These are phyloP conservation scores for Drosophila nigricruria DNA, from an alignment of 2,888 invertebrate species.

Conservation along the genomic window DNA sequence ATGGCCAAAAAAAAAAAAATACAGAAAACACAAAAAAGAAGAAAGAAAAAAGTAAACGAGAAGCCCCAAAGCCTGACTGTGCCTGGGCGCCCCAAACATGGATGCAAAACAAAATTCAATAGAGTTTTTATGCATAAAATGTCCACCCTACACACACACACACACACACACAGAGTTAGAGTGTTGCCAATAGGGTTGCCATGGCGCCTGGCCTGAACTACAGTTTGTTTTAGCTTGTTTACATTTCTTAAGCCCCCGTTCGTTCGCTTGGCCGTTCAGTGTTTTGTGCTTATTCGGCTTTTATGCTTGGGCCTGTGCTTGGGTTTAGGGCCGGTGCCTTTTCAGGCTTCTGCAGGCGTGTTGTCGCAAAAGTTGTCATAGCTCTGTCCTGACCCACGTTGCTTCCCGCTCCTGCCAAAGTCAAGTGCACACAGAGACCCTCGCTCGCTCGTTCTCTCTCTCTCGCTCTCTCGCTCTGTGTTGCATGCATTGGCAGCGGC, in stretches of 20 bases:
- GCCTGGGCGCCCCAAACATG: constrained; percentile 19
- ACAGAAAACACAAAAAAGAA: neutral
- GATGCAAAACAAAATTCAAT: constrained; percentile 51
- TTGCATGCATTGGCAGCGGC: constrained; percentile 57
- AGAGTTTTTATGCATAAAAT: constrained; percentile 54
- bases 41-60: constrained; percentile 14
- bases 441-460: neutral
- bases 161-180: constrained; percentile 5
- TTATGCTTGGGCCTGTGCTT: constrained; percentile 56
- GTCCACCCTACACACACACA: constrained; percentile 31
- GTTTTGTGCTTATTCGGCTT: constrained; percentile 56
- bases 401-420: constrained; percentile 53
- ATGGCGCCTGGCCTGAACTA: constrained; percentile 59
- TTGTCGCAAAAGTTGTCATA: constrained; percentile 64
- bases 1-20: constrained; percentile 33
- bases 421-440: constrained; percentile 67
- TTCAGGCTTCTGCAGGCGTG: constrained; percentile 44
- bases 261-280: constrained; percentile 44
- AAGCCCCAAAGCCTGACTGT: constrained; percentile 1
- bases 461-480: neutral
- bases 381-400: constrained; percentile 35
- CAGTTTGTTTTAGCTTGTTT: constrained; percentile 60
- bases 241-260: constrained; percentile 50
- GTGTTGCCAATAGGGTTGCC: constrained; percentile 58
- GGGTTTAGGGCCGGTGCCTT: constrained; percentile 40